Percentiles rank a stretch among this genome's conserved stretches.
These are phyloP conservation scores for Drosophila anceps DNA, from an alignment of 2,888 invertebrate species.

Conservation along the genomic window DNA sequence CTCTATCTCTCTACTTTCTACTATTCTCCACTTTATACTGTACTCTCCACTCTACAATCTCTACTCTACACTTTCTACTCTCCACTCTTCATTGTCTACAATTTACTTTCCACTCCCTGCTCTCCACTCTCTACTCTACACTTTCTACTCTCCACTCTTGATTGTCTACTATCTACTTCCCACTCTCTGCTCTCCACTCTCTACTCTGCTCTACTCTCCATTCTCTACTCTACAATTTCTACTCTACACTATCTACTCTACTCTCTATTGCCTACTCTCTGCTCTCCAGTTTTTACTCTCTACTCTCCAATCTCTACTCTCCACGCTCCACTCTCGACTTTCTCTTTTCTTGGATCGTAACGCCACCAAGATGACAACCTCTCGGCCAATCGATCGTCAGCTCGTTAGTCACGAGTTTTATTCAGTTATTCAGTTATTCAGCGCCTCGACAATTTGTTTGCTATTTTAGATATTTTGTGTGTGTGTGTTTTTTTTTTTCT, in stretches of 20 bases:
- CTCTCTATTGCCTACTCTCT: background rate
- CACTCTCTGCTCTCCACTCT: background rate
- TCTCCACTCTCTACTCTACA: background rate
- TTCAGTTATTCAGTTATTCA: constrained; percentile 36
- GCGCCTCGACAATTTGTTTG: constrained; percentile 42
- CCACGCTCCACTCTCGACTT: background rate
- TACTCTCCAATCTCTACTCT: background rate
- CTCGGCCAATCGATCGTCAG: constrained; percentile 46
- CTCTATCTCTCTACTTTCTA: background rate
- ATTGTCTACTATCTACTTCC: background rate
- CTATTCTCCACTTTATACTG: background rate
- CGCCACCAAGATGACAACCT: constrained; percentile 4
- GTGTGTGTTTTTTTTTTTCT: background rate
- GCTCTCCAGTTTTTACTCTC: background rate
- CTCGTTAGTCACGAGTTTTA: constrained; percentile 72
- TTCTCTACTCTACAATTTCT: background rate
- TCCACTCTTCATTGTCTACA: too few relatives aligned
- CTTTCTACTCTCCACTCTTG: background rate
- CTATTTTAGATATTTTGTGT: constrained; percentile 34
- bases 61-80: too few relatives aligned
- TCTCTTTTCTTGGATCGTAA: background rate
- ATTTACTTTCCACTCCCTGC: background rate
- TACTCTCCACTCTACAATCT: too few relatives aligned
- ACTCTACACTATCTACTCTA: background rate
- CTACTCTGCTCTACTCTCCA: background rate